Evolutionary conservation across 2,888 invertebrate genomes (phyloP).

Genomic region (Melinopterus prodromus): DNA sequence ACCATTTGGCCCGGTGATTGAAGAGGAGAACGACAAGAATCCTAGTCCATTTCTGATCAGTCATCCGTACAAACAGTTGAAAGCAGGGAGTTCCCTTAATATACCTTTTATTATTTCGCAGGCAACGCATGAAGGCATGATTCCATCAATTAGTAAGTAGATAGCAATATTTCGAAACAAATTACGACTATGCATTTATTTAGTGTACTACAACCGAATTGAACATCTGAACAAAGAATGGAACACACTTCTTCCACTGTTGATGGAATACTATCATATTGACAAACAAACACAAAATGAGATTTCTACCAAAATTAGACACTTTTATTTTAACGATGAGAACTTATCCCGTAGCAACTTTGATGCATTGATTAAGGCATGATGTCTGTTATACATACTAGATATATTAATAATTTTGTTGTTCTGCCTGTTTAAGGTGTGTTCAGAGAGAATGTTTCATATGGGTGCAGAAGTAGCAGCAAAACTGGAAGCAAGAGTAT

Average conservation of each 20-base stretch:
- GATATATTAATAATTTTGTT: neutral
- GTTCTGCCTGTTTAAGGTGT: constrained; percentile 52
- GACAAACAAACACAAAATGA: constrained; percentile 37
- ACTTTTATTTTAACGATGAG: constrained; percentile 26
- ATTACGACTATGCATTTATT: constrained; percentile 8
- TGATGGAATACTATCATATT: constrained; percentile 50
- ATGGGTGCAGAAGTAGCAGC: constrained; percentile 47
- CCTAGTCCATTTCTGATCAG: constrained; percentile 67
- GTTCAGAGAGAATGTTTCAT: constrained; percentile 61
- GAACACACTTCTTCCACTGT: constrained; percentile 49
- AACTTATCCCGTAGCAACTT: neutral
- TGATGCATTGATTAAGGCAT: neutral
- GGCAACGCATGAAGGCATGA: constrained; percentile 73
- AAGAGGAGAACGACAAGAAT: constrained; percentile 50
- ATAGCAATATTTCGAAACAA: neutral
- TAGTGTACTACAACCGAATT: constrained; percentile 48
- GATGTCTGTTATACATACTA: neutral
- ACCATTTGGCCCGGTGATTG: constrained; percentile 74
- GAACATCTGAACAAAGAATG: constrained; percentile 56
- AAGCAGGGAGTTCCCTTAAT: constrained; percentile 65
- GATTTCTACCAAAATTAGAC: constrained; percentile 47
- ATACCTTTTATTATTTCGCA: constrained; percentile 73
- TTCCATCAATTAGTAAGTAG: constrained; percentile 68
- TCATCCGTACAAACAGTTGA: constrained; percentile 68
- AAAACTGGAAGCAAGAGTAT: constrained; percentile 47